phyloP scores from a whole-genome alignment of 2,797 vertebrate genomes.

The Xenopus petersii region DNA sequence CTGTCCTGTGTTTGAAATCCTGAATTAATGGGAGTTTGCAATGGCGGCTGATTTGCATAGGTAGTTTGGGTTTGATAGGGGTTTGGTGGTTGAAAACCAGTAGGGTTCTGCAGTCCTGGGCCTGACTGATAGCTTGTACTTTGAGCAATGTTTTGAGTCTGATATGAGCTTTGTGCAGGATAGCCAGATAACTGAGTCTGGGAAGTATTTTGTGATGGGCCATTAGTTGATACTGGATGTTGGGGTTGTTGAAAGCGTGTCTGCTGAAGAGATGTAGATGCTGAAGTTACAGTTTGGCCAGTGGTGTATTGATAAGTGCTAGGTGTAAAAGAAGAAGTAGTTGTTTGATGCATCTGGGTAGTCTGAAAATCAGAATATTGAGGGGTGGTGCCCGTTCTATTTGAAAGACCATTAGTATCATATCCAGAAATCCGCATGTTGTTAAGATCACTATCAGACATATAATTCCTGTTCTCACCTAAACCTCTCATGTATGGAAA shows the following conservation, averaged over 20 bases:
- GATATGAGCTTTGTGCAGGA: conserved; percentile 76
- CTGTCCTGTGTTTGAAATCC: conserved; percentile 81
- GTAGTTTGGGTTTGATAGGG: conserved; percentile 77
- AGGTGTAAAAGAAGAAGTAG: conserved; percentile 72
- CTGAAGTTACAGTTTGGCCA: conserved; percentile 70
- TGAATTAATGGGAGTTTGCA: conserved; percentile 73
- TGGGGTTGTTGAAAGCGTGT: conserved; percentile 79
- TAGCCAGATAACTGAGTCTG: conserved; percentile 80
- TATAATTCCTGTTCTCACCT: conserved; percentile 89
- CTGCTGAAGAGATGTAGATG: conserved; percentile 75
- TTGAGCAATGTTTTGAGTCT: conserved; percentile 75
- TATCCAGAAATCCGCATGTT: conserved; percentile 83
- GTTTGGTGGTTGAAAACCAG: conserved; percentile 77
- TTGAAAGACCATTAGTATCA: conserved; percentile 70
- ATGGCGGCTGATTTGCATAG: conserved; percentile 70
- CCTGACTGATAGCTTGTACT: conserved; percentile 80
- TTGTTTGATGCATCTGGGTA: conserved; percentile 71
- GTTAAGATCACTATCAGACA: conserved; percentile 96
- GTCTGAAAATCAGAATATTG: conserved; percentile 79
- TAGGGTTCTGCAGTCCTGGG: conserved; percentile 74
- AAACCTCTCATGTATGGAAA: conserved; percentile 84
- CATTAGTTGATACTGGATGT: conserved; percentile 73
- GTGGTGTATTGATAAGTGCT: conserved; percentile 78
- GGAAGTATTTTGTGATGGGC: conserved; percentile 78
- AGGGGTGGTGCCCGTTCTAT: conserved; percentile 74